Base-by-base conservation (phyloP, 2,888 invertebrate species). In the Eurois occulta region DNA sequence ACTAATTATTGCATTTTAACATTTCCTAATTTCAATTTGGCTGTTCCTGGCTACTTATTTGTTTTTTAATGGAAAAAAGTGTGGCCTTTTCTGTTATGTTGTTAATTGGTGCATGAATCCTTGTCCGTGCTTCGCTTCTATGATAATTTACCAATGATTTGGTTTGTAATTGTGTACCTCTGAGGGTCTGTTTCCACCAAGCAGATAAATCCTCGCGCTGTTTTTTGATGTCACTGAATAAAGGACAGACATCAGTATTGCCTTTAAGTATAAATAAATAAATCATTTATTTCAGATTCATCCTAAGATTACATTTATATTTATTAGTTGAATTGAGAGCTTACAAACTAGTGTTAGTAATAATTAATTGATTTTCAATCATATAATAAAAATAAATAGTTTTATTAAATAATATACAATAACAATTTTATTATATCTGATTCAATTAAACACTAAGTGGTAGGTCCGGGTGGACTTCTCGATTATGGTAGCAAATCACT, bases 71-170 rank as follows among this genome's bases (percentile, higher is more conserved):
- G 35, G 18, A 5, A 32, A n/a, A 32, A 32, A 35, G 41, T 41
- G 32, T 48, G 62, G 18, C 35, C 35, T 52, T n/a, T 60, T 35
- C 84, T 65, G 46, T 85, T 58, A 28, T 75, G 32, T 28, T n/a
- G 28, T 62, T 41, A 41, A 28, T 32, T 64, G 48, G 71, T 60
- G 83, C 86, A 86, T 55, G 83, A 2, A 2, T 67, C 55, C 66
- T n/a, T 52, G 41, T n/a, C 55, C 41, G 48, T 38, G 86, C 83
- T 83, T 86, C 18, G 83, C 72, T 81, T 81, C 52, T 72, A 68
- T 85, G 62, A 43, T 41, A 21, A 66, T 32, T 62, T 76, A 55
- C 35, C 24, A 18, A 43, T 43, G 24, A 46, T 28, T 66, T 76
- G 16, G 52, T 38, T 75, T 75, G 16, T 82, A 60, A 28, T 38